Conservation (phyloP, 2,888 invertebrate species). For the Crepidodera aurea region DNA sequence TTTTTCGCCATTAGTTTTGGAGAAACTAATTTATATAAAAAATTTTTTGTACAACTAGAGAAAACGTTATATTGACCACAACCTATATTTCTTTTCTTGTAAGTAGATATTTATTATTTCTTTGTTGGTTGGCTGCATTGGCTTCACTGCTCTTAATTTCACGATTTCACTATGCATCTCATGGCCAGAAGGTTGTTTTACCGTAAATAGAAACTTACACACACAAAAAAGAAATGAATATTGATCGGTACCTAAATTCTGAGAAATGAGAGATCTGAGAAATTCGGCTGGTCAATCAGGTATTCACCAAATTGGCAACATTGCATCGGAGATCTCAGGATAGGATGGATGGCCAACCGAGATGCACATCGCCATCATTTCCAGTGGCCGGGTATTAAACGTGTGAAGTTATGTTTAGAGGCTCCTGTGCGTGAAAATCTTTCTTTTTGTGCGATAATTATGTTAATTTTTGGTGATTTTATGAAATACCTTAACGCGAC, state of each 20-base stretch:
- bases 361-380: conserved; percentile 32
- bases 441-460: conserved; percentile 10
- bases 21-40: too few species aligned
- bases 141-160: conserved; percentile 23
- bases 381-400: conserved; percentile 5
- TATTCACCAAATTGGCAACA: conserved; percentile 19
- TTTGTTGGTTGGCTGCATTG: background rate
- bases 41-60: too few species aligned
- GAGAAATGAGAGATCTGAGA: conserved; percentile 14
- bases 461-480: conserved; percentile 3
- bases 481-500: background rate
- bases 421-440: conserved; percentile 10
- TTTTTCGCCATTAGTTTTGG: too few species aligned
- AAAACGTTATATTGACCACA: too few species aligned
- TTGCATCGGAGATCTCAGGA: background rate
- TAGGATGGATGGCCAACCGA: conserved; percentile 36
- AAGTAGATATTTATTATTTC: background rate
- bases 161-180: conserved; percentile 19
- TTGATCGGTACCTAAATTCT: conserved; percentile 23
- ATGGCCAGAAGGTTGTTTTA: conserved; percentile 15
- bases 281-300: conserved; percentile 17
- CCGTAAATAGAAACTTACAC: conserved; percentile 27
- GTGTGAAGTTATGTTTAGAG: conserved; percentile 10
- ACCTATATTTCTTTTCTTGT: background rate
- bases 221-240: conserved; percentile 20